A percentile compares a stretch with the other conserved stretches of the same genome.
Evolutionary conservation across 2,888 invertebrate genomes (phyloP).

Genomic region (Harpalus rubripes): DNA sequence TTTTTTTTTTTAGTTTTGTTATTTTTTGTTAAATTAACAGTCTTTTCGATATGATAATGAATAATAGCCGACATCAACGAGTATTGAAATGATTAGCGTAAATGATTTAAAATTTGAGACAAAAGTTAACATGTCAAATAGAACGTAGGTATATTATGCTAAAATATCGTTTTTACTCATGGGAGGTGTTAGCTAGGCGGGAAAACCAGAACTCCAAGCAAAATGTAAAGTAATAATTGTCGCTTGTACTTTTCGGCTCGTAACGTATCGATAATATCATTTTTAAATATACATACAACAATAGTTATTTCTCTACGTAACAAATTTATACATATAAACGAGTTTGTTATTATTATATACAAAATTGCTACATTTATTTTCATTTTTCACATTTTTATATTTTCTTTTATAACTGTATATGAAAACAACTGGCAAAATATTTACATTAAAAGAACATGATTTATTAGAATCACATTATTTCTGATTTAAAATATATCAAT

Average conservation of each 20-base stretch:
- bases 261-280: slow-evolving; percentile 53
- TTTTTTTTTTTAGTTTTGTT: slow-evolving; percentile 49
- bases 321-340: slow-evolving; percentile 51
- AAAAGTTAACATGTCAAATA: slow-evolving; percentile 67
- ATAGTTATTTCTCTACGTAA: slow-evolving; percentile 50
- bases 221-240: slow-evolving; percentile 42
- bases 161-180: slow-evolving; percentile 66
- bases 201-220: slow-evolving; percentile 64
- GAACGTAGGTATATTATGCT: slow-evolving; percentile 59
- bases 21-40: slow-evolving; percentile 67
- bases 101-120: slow-evolving; percentile 63
- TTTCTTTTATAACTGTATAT: slow-evolving; percentile 43
- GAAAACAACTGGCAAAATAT: slow-evolving; percentile 47
- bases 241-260: slow-evolving; percentile 56
- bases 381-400: slow-evolving; percentile 28
- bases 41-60: slow-evolving; percentile 66
- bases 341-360: slow-evolving; percentile 36
- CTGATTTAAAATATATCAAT: slow-evolving; percentile 34
- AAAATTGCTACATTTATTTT: slow-evolving; percentile 49
- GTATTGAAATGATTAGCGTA: slow-evolving; percentile 63
- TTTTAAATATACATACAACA: slow-evolving; percentile 49
- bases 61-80: slow-evolving; percentile 62
- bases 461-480: slow-evolving; percentile 39
- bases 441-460: slow-evolving; percentile 34
- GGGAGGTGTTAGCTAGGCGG: slow-evolving; percentile 62